Percentiles rank a stretch among this genome's conserved stretches.
These are phyloP conservation scores for Microhierax caerulescens DNA, from an alignment of 2,797 vertebrate genomes.

Conservation along the genomic window DNA sequence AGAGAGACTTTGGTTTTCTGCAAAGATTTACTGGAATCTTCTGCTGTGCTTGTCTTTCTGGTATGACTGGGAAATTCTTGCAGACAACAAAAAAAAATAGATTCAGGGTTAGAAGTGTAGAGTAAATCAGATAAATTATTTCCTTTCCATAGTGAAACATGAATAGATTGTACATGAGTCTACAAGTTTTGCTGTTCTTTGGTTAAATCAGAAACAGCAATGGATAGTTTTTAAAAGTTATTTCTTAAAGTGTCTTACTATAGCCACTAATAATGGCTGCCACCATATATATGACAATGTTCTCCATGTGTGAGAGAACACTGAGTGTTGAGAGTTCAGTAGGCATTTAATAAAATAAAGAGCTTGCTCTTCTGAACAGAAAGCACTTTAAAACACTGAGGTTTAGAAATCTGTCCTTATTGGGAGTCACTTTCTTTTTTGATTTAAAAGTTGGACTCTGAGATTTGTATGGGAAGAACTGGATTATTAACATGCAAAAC, in stretches of 20 bases:
- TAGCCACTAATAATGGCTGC: neutral
- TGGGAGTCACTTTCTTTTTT: neutral
- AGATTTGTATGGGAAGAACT: neutral
- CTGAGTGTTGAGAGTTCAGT: neutral
- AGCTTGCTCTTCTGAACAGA: neutral
- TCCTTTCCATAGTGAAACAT: neutral
- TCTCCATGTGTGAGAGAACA: neutral
- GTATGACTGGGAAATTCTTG: neutral
- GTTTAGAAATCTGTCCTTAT: neutral
- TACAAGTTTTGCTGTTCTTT: neutral
- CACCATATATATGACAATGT: neutral
- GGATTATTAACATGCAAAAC: neutral
- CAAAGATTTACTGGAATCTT: neutral
- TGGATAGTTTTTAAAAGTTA: neutral
- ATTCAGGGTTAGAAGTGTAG: neutral
- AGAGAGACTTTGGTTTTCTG: neutral
- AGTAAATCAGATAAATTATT: neutral
- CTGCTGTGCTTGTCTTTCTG: neutral
- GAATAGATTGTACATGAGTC: neutral
- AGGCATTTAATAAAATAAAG: neutral
- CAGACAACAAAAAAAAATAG: neutral
- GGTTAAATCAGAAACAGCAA: neutral
- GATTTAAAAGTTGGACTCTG: neutral
- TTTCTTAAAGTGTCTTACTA: neutral
- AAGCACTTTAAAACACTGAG: neutral